These are phyloP conservation scores for Ramphastos sulfuratus DNA, from an alignment of 2,113 vertebrate species.

Conservation along the genomic window DNA sequence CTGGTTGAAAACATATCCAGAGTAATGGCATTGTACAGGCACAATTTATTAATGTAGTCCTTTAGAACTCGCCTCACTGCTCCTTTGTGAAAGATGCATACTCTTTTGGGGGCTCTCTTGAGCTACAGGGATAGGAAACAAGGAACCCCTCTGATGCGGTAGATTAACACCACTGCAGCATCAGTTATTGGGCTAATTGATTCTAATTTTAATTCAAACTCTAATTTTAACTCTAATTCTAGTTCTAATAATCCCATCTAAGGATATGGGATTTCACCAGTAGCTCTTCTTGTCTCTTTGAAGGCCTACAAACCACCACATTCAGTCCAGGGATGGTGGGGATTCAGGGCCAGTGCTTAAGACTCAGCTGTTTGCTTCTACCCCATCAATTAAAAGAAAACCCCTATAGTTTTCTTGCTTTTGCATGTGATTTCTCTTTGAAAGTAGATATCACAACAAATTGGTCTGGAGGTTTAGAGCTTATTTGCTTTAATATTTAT, in stretches of 20 bases:
- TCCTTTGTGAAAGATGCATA: neutral
- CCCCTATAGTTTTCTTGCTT: neutral
- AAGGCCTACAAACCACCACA: neutral
- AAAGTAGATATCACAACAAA: neutral
- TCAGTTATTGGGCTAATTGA: neutral
- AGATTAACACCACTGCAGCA: neutral
- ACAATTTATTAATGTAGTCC: neutral
- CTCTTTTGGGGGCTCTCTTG: neutral
- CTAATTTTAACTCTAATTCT: no score
- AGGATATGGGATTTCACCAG: neutral
- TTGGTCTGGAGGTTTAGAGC: neutral
- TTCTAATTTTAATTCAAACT: no score
- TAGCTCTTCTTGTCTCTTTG: neutral
- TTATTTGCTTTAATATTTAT: conserved; percentile 1
- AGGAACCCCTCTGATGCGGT: neutral
- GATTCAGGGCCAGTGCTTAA: neutral
- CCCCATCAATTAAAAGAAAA: neutral
- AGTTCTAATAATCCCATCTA: neutral
- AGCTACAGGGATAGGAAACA: neutral
- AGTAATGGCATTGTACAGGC: neutral
- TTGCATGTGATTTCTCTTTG: neutral
- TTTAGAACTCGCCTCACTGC: neutral
- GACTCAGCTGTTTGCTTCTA: neutral
- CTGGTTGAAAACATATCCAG: neutral
- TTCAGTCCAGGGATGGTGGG: neutral